Evolutionary conservation across 92 coral and sea anemone species (phyloP), one percentile per base, ranked within the genome.

Genomic region (Zoanthus sansibaricus): DNA sequence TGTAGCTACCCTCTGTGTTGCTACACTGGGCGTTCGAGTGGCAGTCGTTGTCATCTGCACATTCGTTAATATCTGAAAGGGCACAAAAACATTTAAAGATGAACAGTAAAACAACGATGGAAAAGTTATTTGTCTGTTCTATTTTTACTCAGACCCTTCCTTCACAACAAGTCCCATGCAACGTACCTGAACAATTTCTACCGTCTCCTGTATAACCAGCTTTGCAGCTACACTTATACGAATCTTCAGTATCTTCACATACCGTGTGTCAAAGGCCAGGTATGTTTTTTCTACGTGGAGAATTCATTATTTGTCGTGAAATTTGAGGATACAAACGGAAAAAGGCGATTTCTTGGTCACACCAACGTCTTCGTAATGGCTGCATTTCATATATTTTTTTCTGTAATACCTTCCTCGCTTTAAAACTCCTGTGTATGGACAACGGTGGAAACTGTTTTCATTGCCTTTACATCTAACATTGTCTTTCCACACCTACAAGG

Each of bases 361-460:
- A 48, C 98, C 86, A 1, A 92, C 97, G 51, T 97, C 99, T 58
- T 94, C 96, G 18, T 91, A 91, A 77, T 97, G 98, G 61, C 82
- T 64, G 37, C 99, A 97, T n/a, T 93, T 68, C 12, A 86, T 58
- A 10, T 49, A 49, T 33, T 67, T 78, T 15, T 51, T 85, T 69
- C 73, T 55, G 13, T 33, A 61, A 2, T 17, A 61, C 76, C 78
- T 85, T 55, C 78, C 79, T 74, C 78, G 58, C 3, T 20, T 30
- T 33, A 55, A 72, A 1, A 80, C 9, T 5, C 85, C 85, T 6
- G 10, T 80, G 51, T 42, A 89, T 32, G 76, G 46, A 49, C 99
- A 97, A 18, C 77, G 42, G 17, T 18, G 32, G 51, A 97, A 88
- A 42, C 80, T 68, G n/a, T 13, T 49, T 86, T 97, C 99, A 42